A percentile compares a stretch with the other conserved stretches of the same genome.
Conservation (phyloP, 2,113 vertebrate genomes). For the Prolemur simus region DNA sequence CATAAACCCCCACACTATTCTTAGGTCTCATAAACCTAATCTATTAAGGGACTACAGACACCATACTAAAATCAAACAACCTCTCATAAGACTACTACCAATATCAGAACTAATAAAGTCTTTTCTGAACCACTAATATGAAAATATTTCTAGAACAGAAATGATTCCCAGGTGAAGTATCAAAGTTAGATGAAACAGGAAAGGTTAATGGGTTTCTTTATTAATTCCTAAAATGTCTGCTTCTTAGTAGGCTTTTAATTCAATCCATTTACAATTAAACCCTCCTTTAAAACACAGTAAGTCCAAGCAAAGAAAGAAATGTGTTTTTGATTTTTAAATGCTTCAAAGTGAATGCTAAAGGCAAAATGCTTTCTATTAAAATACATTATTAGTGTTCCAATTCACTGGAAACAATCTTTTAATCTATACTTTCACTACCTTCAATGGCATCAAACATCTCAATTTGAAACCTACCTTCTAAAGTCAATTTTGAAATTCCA, state of each 20-base stretch:
- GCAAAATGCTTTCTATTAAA: slow-evolving; percentile 41
- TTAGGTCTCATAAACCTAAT: not conserved
- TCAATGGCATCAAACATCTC: not conserved
- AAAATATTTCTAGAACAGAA: slow-evolving; percentile 46
- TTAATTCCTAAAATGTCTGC: slow-evolving; percentile 20
- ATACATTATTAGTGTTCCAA: not conserved
- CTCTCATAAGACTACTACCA: not conserved
- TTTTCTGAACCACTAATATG: not conserved
- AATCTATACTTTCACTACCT: not conserved
- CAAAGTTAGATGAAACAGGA: slow-evolving; percentile 42
- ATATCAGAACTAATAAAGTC: not conserved
- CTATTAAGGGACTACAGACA: not conserved
- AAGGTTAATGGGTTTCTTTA: not conserved
- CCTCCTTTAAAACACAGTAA: not conserved
- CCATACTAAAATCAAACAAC: not conserved
- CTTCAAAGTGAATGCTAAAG: slow-evolving; percentile 2
- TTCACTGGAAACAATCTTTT: not conserved
- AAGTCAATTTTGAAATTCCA: slow-evolving; percentile 22
- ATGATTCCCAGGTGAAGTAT: not conserved
- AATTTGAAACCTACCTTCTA: not conserved
- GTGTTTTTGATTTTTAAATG: slow-evolving; percentile 6
- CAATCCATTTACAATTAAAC: not conserved
- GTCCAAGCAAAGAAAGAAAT: not conserved
- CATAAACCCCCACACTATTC: not conserved
- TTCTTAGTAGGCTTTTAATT: slow-evolving; percentile 16